Percentiles rank a stretch among this genome's conserved stretches.
These are phyloP conservation scores for Butastur rufipennis DNA, from an alignment of 2,113 vertebrate genomes.

Conservation along the genomic window DNA sequence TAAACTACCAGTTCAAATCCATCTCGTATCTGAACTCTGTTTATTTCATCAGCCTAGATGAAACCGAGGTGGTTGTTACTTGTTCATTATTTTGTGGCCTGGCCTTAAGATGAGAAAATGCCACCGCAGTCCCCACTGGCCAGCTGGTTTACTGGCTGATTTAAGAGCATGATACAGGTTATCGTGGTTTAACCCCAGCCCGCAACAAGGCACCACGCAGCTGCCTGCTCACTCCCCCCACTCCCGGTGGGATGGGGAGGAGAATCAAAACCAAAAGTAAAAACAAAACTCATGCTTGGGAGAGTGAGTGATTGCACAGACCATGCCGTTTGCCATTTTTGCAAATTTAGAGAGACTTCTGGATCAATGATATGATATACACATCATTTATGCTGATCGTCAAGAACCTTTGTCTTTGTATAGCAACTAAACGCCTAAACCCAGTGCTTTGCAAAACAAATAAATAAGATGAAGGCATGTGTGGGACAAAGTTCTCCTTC, in stretches of 20 bases:
- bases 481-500: not conserved
- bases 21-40: not conserved
- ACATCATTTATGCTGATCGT: too few species aligned
- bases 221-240: too few species aligned
- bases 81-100: not conserved
- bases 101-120: not conserved
- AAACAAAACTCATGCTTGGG: too few species aligned
- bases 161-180: not conserved
- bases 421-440: not conserved
- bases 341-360: not conserved
- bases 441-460: not conserved
- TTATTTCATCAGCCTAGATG: not conserved
- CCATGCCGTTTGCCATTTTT: accelerated
- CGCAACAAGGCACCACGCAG: too few species aligned
- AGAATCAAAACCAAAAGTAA: too few species aligned
- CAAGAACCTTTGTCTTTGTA: not conserved
- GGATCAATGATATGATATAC: accelerated
- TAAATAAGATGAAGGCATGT: not conserved
- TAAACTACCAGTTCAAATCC: not conserved
- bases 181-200: too few species aligned
- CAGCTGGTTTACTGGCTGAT: not conserved
- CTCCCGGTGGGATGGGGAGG: too few species aligned
- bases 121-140: accelerated
- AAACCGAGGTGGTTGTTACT: not conserved
- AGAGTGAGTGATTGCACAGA: accelerated